A percentile compares a stretch with the other conserved stretches of the same genome.
Evolutionary conservation across 2,113 vertebrate genomes (phyloP).

Genomic region (Phalacrocorax pelagicus): DNA sequence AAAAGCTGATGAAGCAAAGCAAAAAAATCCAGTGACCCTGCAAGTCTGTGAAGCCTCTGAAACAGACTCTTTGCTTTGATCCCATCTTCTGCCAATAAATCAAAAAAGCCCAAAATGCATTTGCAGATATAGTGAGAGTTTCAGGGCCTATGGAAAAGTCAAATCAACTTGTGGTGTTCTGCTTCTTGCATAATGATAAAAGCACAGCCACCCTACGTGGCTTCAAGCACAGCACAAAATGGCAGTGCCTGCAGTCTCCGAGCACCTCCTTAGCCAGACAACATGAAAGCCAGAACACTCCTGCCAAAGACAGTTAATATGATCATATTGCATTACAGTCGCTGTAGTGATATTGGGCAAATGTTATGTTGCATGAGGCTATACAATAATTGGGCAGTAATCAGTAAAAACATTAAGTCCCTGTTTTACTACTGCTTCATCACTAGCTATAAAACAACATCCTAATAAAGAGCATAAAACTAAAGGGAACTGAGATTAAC

Average conservation of each 20-base stretch:
- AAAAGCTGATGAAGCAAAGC: slow-evolving; percentile 5
- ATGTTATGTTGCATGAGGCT: neutral
- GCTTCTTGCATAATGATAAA: neutral
- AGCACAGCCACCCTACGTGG: neutral
- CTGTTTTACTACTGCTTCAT: slow-evolving; percentile 18
- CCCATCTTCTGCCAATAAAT: neutral
- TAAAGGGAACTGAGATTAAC: slow-evolving; percentile 23
- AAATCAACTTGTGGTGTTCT: neutral
- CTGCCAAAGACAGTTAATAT: neutral
- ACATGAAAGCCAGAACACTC: neutral
- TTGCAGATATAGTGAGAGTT: slow-evolving; percentile 8
- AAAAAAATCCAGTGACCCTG: slow-evolving; percentile 1
- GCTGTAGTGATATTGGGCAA: neutral
- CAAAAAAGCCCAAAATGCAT: neutral
- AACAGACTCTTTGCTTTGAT: slow-evolving; percentile 10
- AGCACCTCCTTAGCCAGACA: neutral
- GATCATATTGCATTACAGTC: neutral
- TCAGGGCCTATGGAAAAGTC: neutral
- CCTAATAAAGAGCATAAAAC: slow-evolving; percentile 14
- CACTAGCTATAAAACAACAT: slow-evolving; percentile 15
- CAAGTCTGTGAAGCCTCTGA: neutral
- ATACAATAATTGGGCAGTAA: slow-evolving; percentile 13
- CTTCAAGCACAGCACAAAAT: slow-evolving; percentile 26
- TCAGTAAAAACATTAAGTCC: slow-evolving; percentile 28
- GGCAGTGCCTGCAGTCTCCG: neutral